A percentile compares a stretch with the other conserved stretches of the same genome.
Conservation (phyloP, 2,888 invertebrate genomes). For the Cephus rjabovi region DNA sequence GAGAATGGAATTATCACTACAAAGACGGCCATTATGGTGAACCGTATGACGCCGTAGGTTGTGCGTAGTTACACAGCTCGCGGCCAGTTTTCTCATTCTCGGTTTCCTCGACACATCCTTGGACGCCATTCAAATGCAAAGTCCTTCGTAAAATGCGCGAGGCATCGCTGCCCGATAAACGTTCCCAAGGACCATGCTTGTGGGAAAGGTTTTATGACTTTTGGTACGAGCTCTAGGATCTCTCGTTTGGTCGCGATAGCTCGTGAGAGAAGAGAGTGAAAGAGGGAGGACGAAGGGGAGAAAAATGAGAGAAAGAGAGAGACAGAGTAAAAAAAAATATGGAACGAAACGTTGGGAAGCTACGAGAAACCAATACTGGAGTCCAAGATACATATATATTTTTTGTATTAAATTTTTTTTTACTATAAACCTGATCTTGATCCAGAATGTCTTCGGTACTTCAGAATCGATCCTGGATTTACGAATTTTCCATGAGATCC, state of each 20-base stretch:
- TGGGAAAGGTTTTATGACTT: slow-evolving; percentile 32
- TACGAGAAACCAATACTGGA: background rate
- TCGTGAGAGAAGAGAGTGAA: background rate
- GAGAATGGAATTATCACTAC: slow-evolving; percentile 31
- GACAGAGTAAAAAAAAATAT: background rate
- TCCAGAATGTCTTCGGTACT: background rate
- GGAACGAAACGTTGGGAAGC: background rate
- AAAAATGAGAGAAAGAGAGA: background rate
- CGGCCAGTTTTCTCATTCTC: slow-evolving; percentile 11
- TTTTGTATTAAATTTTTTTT: background rate
- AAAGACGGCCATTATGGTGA: slow-evolving; percentile 27
- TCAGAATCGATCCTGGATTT: background rate
- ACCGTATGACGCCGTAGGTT: slow-evolving; percentile 5
- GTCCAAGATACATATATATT: background rate
- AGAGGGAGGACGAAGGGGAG: background rate
- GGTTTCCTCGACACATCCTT: slow-evolving; percentile 7
- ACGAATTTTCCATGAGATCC: background rate
- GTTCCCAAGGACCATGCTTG: slow-evolving; percentile 22
- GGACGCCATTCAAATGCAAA: slow-evolving; percentile 37
- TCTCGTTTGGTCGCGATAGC: background rate
- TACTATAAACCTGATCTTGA: background rate
- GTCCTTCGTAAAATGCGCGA: slow-evolving; percentile 35
- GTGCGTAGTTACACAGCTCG: slow-evolving; percentile 3
- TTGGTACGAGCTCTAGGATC: slow-evolving; percentile 21
- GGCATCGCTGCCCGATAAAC: slow-evolving; percentile 31